Base-by-base conservation (phyloP, 2,888 invertebrate species). In the Coleophora flavipennella region DNA sequence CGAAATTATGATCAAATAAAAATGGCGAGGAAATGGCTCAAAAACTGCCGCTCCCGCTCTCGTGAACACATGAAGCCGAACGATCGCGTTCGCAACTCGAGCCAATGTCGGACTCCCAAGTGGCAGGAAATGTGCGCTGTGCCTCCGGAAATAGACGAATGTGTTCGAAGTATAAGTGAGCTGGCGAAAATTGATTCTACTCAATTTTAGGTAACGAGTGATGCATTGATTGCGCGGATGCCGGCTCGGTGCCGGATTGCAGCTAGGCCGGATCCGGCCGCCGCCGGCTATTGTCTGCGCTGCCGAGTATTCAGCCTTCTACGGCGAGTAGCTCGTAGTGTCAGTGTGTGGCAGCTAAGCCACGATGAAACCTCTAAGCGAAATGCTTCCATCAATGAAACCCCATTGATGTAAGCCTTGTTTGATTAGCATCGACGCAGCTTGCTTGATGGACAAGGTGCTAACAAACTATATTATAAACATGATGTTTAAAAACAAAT, bases 1-100 rank as follows among this genome's bases (percentile, higher is more conserved):
- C 65, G 67, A 62, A 74, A 78, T 79, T 70, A 78, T 74, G 71
- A 67, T 67, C 59, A 66, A 76, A 75, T 78, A 76, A 78, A 76
- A 79, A 72, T 64, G 59, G 53, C 53, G 57, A 51, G 49, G 50
- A 54, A 65, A 66, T 60, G 53, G 48, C 47, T 46, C 44, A 40
- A 42, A 44, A 56, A 53, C 50, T 45, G 43, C 43, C 42, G 42
- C 35, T 31, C 8, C 29, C 11, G 29, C 29, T 4, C 29, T 4
- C 10, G 28, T 10, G 29, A 11, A 20, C 20, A 20, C 20, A 20
- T 6, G 20, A 4, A 20, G 20, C 6, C 3, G 20, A 4, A 20
- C 20, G 20, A 20, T 3, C 3, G 20, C 20, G 20, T 20, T 36
- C 37, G 35, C 43, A 38, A 39, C 33, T 39, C 37, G 40, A 40